Evolutionary conservation across 1,140 invertebrate genomes (phyloP).

Genomic region (Panulirus ornatus): DNA sequence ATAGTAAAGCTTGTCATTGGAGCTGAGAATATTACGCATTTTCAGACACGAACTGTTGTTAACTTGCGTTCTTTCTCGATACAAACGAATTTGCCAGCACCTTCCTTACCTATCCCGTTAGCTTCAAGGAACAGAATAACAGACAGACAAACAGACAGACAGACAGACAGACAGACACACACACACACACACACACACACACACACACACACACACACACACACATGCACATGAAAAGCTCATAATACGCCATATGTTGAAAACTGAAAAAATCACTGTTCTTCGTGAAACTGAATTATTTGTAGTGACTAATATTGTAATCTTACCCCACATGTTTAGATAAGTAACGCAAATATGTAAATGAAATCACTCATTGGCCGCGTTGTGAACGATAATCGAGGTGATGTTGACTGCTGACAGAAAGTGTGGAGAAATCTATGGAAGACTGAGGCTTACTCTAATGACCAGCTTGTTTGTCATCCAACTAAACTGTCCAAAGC

Average conservation of each 20-base stretch:
- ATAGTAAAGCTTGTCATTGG: neutral
- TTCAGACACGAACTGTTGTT: neutral
- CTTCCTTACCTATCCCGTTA: neutral
- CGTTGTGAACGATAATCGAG: too few species aligned
- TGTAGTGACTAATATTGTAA: neutral
- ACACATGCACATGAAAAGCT: too few species aligned
- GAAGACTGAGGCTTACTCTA: too few species aligned
- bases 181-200: neutral
- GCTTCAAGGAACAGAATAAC: neutral
- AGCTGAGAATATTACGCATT: neutral
- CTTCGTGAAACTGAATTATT: neutral
- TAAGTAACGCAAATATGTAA: neutral
- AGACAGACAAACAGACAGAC: too few species aligned
- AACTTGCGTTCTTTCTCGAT: neutral
- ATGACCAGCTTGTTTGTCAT: too few species aligned
- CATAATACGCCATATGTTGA: neutral
- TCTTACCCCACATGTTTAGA: neutral
- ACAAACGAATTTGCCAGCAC: neutral
- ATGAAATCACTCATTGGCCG: neutral
- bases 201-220: too few species aligned
- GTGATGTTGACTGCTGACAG: too few species aligned
- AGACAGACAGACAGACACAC: slow-evolving; percentile 2
- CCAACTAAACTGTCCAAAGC: too few species aligned
- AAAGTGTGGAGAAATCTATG: too few species aligned
- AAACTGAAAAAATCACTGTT: neutral